Conservation (phyloP, 2,113 vertebrate species). For the Apistogramma diplotaenia region DNA sequence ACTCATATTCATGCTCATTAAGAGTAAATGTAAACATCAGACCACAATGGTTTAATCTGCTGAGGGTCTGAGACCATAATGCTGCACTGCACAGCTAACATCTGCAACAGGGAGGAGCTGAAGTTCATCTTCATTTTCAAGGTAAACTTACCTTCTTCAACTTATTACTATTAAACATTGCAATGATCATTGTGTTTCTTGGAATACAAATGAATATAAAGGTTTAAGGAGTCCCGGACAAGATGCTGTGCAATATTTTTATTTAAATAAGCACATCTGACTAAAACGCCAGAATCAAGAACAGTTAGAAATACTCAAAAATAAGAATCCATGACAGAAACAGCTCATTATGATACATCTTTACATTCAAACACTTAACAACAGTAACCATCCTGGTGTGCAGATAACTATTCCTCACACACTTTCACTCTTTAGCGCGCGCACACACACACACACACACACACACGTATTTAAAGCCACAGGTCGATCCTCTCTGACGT, state of each 20-base stretch:
- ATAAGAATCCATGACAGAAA: slow-evolving; percentile 50
- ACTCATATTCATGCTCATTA: too few relatives aligned
- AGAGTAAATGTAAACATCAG: too few relatives aligned
- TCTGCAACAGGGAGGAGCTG: too few relatives aligned
- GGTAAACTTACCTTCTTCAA: not conserved
- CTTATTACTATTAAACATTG: too few relatives aligned
- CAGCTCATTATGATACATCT: slow-evolving; percentile 61
- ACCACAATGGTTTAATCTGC: too few relatives aligned
- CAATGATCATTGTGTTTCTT: not conserved
- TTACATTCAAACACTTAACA: slow-evolving; percentile 51
- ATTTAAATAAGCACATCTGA: slow-evolving; percentile 78
- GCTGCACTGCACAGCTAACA: too few relatives aligned
- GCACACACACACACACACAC: not conserved
- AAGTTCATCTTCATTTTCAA: not conserved
- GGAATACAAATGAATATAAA: not conserved
- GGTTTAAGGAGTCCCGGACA: not conserved
- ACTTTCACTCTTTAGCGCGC: not conserved
- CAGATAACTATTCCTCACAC: slow-evolving; percentile 21
- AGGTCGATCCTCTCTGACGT: slow-evolving; percentile 22
- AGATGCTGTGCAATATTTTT: slow-evolving; percentile 49
- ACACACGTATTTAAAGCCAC: slow-evolving; percentile 17
- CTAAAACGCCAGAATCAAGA: slow-evolving; percentile 80
- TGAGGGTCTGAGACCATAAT: too few relatives aligned
- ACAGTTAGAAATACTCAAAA: slow-evolving; percentile 49
- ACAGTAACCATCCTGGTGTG: slow-evolving; percentile 26